Conservation (phyloP, 2,113 vertebrate species). For the Sarotherodon lohbergeri region DNA sequence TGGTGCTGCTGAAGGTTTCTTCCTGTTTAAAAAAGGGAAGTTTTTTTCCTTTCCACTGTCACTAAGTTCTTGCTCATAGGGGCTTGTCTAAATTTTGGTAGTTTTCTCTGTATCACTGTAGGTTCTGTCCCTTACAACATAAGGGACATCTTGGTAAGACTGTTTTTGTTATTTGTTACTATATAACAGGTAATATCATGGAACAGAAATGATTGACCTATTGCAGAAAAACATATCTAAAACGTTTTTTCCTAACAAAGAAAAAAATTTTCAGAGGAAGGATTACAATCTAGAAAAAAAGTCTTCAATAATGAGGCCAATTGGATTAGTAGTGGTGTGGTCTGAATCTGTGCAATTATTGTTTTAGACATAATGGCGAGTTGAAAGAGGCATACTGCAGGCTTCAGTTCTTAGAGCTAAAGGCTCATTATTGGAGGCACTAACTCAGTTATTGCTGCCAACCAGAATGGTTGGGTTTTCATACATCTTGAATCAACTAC, state of each 20-base stretch:
- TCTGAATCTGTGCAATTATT: neutral
- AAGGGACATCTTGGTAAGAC: neutral
- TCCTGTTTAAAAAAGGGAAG: neutral
- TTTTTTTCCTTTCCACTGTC: neutral
- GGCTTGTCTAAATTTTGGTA: neutral
- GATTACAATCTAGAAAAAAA: neutral
- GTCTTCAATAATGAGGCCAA: neutral
- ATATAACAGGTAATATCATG: neutral
- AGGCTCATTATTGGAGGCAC: neutral
- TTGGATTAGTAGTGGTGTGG: neutral
- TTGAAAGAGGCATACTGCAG: neutral
- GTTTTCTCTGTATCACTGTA: neutral
- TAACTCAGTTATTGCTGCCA: neutral
- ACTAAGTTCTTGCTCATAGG: neutral
- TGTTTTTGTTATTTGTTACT: neutral
- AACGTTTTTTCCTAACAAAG: neutral
- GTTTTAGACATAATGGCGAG: neutral
- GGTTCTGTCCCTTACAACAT: neutral
- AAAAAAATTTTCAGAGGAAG: neutral
- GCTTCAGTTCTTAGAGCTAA: neutral
- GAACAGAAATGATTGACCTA: neutral
- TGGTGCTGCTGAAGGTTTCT: neutral
- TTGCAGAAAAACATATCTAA: neutral
- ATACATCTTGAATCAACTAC: neutral
- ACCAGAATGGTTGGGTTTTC: neutral